These are phyloP conservation scores for Clarias laeviceps DNA, from an alignment of 2,797 vertebrate species.

Conservation along the genomic window DNA sequence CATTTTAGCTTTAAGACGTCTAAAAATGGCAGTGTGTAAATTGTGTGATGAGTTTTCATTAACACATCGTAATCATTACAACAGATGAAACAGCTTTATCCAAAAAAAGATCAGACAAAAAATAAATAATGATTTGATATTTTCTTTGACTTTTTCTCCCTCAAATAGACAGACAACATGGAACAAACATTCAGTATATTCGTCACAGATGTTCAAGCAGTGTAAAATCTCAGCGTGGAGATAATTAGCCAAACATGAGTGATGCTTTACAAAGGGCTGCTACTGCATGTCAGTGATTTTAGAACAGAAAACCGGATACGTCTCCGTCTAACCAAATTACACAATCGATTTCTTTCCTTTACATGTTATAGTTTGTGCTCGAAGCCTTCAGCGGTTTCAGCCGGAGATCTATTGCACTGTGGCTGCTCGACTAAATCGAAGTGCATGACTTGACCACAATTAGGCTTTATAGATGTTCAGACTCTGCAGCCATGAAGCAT, in stretches of 20 bases:
- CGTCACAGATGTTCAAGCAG: background rate
- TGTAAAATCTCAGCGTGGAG: background rate
- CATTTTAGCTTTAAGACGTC: background rate
- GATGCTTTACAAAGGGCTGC: background rate
- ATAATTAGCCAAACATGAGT: background rate
- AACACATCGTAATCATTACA: background rate
- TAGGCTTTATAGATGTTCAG: conserved; percentile 35
- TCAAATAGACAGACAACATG: background rate
- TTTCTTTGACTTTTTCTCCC: too few species aligned
- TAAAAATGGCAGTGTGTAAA: conserved; percentile 2
- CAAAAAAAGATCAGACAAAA: background rate
- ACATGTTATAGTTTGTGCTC: conserved; percentile 33
- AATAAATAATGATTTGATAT: background rate
- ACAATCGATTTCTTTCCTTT: conserved; percentile 36
- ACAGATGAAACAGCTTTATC: background rate
- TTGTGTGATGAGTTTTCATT: background rate
- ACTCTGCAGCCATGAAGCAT: conserved; percentile 14
- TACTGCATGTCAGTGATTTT: conserved; percentile 21
- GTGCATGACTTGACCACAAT: conserved; percentile 43
- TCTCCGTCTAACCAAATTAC: conserved; percentile 43
- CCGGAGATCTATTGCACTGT: conserved; percentile 28
- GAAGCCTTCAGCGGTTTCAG: conserved; percentile 27
- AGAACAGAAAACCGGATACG: conserved; percentile 36
- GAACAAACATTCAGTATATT: background rate
- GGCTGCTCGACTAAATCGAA: conserved; percentile 38